Conservation (phyloP, 2,797 vertebrate species). For the Brachymystax lenok region DNA sequence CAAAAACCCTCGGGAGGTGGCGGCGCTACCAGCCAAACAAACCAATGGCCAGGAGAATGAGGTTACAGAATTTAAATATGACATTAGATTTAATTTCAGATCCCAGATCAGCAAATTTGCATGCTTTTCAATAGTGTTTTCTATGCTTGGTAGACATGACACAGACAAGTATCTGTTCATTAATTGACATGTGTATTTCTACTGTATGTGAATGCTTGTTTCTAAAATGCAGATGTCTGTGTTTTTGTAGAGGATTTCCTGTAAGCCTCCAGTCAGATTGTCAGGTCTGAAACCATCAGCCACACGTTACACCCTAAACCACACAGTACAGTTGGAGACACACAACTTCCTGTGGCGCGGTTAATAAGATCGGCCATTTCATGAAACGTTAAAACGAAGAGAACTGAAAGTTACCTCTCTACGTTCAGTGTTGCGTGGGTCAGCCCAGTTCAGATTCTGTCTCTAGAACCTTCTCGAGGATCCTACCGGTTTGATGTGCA, state of each 20-base stretch:
- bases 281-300: neutral
- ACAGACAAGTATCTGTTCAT: neutral
- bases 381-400: neutral
- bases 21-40: neutral
- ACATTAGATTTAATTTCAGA: neutral
- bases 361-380: neutral
- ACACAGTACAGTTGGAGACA: neutral
- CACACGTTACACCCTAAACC: neutral
- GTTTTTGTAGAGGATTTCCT: neutral
- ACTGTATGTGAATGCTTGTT: neutral
- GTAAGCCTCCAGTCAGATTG: neutral
- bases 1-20: conserved; percentile 13
- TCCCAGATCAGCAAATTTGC: neutral
- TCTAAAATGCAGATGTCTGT: neutral
- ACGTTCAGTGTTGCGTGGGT: neutral
- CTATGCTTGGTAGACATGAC: neutral
- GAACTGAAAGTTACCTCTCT: neutral
- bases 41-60: conserved; percentile 24
- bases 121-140: conserved; percentile 1
- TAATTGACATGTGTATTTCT: neutral
- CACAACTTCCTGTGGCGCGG: conserved; percentile 11
- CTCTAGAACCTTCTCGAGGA: no score
- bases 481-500: no score
- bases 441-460: no score
- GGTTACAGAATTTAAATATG: conserved; percentile 23